A percentile compares a stretch with the other conserved stretches of the same genome.
These are phyloP conservation scores for Calyptomena viridis DNA, from an alignment of 2,113 vertebrate genomes.

Conservation along the genomic window DNA sequence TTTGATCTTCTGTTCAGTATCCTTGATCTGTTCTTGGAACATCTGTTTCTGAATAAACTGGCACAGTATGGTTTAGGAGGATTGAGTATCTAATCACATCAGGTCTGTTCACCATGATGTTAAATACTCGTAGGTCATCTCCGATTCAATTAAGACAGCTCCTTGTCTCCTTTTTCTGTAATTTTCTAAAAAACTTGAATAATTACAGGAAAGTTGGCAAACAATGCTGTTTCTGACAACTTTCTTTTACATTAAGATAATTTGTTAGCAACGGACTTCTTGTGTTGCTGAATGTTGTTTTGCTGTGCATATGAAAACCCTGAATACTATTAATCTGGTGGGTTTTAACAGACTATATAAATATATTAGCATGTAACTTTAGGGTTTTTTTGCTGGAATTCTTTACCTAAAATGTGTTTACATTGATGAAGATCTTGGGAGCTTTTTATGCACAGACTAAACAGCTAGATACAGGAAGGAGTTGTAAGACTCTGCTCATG, in stretches of 20 bases:
- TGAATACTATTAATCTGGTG: neutral
- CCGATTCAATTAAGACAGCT: neutral
- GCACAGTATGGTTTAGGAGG: neutral
- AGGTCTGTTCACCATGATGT: neutral
- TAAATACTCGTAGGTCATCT: neutral
- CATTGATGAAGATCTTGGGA: neutral
- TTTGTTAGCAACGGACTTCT: neutral
- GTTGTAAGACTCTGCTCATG: neutral
- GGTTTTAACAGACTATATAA: neutral
- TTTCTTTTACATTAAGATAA: neutral
- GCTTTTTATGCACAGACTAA: neutral
- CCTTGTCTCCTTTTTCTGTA: neutral
- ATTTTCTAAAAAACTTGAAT: neutral
- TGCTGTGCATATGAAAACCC: neutral
- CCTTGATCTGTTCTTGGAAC: slow-evolving; percentile 42
- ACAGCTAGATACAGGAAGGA: neutral
- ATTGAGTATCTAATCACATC: slow-evolving; percentile 36
- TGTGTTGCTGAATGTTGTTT: neutral
- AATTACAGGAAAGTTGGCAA: neutral
- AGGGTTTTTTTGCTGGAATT: neutral
- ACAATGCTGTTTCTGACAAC: neutral
- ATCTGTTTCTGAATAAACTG: slow-evolving; percentile 42
- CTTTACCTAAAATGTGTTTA: neutral
- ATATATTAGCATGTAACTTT: neutral
- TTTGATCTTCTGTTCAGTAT: neutral